These are phyloP conservation scores for Caenorhabditis latens DNA, from an alignment of 1,140 invertebrate species.

Conservation along the genomic window DNA sequence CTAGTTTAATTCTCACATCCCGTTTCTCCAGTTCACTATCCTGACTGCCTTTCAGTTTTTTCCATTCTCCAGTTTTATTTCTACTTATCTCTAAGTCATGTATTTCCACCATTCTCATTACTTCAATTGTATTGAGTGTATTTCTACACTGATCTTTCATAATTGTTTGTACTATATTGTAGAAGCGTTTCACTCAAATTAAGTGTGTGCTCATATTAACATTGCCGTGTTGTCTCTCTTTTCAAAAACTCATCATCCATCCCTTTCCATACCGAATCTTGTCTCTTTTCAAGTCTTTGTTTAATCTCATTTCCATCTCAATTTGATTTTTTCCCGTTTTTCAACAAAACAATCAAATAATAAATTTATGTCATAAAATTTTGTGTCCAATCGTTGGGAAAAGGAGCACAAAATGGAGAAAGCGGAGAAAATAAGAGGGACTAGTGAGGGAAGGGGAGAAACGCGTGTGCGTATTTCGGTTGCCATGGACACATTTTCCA, in stretches of 20 bases:
- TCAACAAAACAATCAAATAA: background rate
- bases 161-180: slow-evolving; percentile 17
- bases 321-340: background rate
- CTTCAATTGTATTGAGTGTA: no score
- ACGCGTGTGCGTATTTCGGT: background rate
- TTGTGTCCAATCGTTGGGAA: background rate
- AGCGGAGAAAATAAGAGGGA: no score
- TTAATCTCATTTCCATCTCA: background rate
- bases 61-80: background rate
- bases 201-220: slow-evolving; percentile 50
- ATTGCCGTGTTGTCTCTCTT: slow-evolving; percentile 7
- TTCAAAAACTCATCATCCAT: background rate
- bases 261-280: slow-evolving; percentile 24
- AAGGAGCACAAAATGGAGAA: background rate
- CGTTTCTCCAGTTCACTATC: slow-evolving; percentile 31
- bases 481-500: slow-evolving; percentile 1
- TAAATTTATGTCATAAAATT: slow-evolving; percentile 4
- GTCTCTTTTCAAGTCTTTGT: background rate
- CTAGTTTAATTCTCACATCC: background rate
- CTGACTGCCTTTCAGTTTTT: slow-evolving; percentile 31
- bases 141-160: background rate
- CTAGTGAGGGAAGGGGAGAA: background rate
- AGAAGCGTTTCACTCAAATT: slow-evolving; percentile 55
- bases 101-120: no score
- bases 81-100: no score